Base-by-base conservation (phyloP, 2,797 vertebrate genomes). In the Amblyopsis hoosieri region DNA sequence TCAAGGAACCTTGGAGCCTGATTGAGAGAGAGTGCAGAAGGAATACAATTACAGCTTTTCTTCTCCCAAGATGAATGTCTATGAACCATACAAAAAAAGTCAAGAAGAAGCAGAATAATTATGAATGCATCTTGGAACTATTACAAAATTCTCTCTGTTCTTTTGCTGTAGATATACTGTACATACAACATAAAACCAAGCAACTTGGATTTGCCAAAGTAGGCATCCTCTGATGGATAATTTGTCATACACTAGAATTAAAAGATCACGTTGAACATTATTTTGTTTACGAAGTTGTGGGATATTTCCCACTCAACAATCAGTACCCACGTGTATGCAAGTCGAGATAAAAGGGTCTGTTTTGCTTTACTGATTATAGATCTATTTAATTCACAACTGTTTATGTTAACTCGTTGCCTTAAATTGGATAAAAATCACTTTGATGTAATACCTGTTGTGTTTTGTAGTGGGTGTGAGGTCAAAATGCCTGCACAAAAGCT, bases 381-480 rank as follows among this genome's bases (percentile, higher is more conserved):
- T 59, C 64, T 17, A 48, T 55, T 33, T 54, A 45, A 69, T 82
- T 72, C 51, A 1, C 55, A 56, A 42, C 42, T 66, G 52, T 63
- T 74, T 58, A 65, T 62, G 72, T 17, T 73, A 67, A 82, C 66
- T 56, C 17, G 49, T 12, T 45, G 50, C 62, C 60, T 72, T 14
- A 37, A 57, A 61, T 42, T 54, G 29, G 55, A 54, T 48, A 60
- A 13, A 69, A 63, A 72, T 71, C 50, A 4, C 64, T 75, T 84
- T 80, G 58, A 73, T 77, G 56, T 59, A 1, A 47, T 80, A 74
- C 48, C 45, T 50, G 61, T 61, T 67, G 66, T 67, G 17, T 74
- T 79, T 62, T 13, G 31, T 48, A 76, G 23, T 48, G 54, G 58
- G 15, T 57, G 54, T 52, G 4, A 45, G 70, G 69, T 80, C 53